These are phyloP conservation scores for Rhagoletis zephyria DNA, from an alignment of 1,140 invertebrate genomes.

Conservation along the genomic window DNA sequence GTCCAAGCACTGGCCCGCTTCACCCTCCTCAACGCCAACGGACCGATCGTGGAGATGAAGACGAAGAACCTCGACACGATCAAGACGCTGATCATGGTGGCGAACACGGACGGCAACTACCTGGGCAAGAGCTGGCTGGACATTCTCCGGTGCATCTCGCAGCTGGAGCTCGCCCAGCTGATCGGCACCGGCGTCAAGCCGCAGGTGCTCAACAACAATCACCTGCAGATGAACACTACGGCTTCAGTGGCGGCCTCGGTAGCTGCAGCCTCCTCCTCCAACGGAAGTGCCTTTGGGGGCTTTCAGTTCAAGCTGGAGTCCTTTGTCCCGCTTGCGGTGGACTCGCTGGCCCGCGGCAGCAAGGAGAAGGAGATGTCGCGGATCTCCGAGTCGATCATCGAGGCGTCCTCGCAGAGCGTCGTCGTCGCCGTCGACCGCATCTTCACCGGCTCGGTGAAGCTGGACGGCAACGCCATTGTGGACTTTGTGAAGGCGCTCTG, in stretches of 20 bases:
- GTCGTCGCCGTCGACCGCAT: conserved; percentile 99
- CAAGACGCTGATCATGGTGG: conserved; percentile 97
- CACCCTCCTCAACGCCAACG: conserved; percentile 94
- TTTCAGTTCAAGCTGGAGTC: too few relatives aligned
- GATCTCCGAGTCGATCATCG: conserved; percentile 89
- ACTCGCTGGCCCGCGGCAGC: too few relatives aligned
- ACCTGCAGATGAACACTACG: too few relatives aligned
- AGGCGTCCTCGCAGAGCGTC: conserved; percentile 98
- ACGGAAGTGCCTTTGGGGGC: too few relatives aligned
- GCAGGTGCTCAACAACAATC: too few relatives aligned
- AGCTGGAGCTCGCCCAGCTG: conserved; percentile 96
- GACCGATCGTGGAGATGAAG: conserved; percentile 98
- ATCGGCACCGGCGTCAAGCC: conserved; percentile 94
- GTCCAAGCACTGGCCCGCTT: conserved; percentile 97
- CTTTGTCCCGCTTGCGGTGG: too few relatives aligned
- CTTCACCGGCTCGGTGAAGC: conserved; percentile 94
- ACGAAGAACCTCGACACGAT: conserved; percentile 99
- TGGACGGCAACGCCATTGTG: conserved; percentile 98
- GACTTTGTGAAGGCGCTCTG: conserved; percentile 98
- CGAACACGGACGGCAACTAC: conserved; percentile 97
- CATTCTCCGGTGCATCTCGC: conserved; percentile 98
- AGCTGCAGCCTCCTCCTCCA: too few relatives aligned
- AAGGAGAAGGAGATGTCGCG: too few relatives aligned
- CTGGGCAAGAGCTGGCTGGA: conserved; percentile 97
- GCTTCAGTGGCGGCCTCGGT: too few relatives aligned